These are phyloP conservation scores for Mystacides longicornis DNA, from an alignment of 2,888 invertebrate genomes.

Conservation along the genomic window DNA sequence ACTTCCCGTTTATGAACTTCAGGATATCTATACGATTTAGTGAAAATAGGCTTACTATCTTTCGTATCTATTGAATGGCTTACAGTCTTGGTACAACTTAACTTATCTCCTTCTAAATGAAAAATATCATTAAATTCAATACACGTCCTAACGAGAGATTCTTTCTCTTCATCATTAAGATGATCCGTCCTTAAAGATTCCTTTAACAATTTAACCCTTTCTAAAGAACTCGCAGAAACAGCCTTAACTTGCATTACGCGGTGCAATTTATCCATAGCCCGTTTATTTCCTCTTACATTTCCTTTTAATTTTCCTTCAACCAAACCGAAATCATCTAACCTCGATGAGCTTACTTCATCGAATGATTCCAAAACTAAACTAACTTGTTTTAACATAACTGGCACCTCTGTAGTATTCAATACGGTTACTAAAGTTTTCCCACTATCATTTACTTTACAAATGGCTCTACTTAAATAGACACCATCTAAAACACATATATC, in stretches of 20 bases:
- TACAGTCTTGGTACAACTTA: slow-evolving; percentile 26
- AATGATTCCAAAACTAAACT: not conserved
- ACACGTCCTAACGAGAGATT: slow-evolving; percentile 26
- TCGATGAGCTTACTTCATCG: not conserved
- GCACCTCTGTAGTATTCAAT: not conserved
- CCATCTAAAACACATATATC: not conserved
- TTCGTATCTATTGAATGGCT: slow-evolving; percentile 27
- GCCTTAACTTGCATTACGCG: not conserved
- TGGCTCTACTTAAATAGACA: not conserved
- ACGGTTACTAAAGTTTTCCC: not conserved
- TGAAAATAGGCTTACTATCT: slow-evolving; percentile 25
- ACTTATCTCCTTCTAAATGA: slow-evolving; percentile 26
- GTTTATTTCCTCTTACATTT: not conserved
- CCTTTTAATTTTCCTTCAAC: no score
- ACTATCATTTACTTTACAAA: not conserved
- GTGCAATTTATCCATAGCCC: not conserved
- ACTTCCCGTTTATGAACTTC: slow-evolving; percentile 30
- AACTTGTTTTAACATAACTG: not conserved
- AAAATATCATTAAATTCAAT: slow-evolving; percentile 24
- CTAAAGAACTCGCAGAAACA: not conserved
- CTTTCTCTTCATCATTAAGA: slow-evolving; percentile 29
- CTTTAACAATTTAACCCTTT: not conserved
- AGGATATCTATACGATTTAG: slow-evolving; percentile 29
- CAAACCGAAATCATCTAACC: not conserved
- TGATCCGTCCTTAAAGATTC: slow-evolving; percentile 15